phyloP scores from a whole-genome alignment of 2,888 invertebrate genomes.

The Drosophila putrida region DNA sequence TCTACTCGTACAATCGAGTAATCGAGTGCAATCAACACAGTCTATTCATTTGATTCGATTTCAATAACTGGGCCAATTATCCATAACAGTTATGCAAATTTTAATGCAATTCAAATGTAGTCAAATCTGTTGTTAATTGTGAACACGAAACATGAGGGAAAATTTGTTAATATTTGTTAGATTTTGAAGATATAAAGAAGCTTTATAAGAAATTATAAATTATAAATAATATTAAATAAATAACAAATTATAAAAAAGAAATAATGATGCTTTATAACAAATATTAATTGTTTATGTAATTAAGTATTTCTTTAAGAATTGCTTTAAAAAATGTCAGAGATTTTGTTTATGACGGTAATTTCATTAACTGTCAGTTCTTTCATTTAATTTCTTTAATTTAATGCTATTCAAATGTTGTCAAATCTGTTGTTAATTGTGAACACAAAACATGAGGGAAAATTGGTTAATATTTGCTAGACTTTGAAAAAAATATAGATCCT shows the following conservation, averaged over 20 bases:
- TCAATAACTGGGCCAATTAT: constrained; percentile 6
- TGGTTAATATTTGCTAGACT: not conserved
- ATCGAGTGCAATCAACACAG: constrained; percentile 18
- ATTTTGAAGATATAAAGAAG: too few species aligned
- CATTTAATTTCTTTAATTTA: too few species aligned
- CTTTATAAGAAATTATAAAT: too few species aligned
- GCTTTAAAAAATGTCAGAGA: too few species aligned
- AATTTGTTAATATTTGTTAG: not conserved
- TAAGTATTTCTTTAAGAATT: too few species aligned
- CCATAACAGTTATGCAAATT: not conserved
- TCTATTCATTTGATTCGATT: constrained; percentile 11
- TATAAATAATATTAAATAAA: too few species aligned
- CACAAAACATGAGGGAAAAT: not conserved
- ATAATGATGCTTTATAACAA: too few species aligned
- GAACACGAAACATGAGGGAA: not conserved
- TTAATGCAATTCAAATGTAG: not conserved
- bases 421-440: not conserved
- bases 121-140: not conserved
- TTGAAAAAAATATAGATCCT: too few species aligned
- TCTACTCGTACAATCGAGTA: constrained; percentile 23
- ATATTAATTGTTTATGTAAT: too few species aligned
- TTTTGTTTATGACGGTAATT: too few species aligned
- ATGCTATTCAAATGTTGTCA: not conserved
- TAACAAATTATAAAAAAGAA: too few species aligned
- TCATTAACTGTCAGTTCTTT: too few species aligned